A percentile compares a stretch with the other conserved stretches of the same genome.
Evolutionary conservation across 1,140 invertebrate species (phyloP).

Genomic region (Callitettix versicolor): DNA sequence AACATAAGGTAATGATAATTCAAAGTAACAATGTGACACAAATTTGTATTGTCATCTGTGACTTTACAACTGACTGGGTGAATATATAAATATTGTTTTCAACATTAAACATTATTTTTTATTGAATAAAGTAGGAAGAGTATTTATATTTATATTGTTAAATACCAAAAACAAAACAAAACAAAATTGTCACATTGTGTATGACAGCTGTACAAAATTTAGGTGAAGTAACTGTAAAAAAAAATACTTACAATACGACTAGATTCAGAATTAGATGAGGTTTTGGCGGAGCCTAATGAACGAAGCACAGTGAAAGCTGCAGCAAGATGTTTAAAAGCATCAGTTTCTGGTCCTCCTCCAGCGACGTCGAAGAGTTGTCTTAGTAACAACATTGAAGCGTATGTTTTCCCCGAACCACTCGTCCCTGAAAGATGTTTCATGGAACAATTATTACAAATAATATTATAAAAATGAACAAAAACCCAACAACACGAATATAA

Average conservation of each 20-base stretch:
- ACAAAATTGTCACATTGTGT: no score
- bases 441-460: background rate
- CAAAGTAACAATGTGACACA: no score
- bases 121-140: no score
- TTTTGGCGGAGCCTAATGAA: constrained; percentile 83
- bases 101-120: no score
- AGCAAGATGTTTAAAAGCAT: constrained; percentile 91
- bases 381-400: constrained; percentile 82
- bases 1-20: no score
- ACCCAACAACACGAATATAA: background rate
- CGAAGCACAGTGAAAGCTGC: constrained; percentile 88
- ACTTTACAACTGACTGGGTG: no score
- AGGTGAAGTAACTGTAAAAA: no score
- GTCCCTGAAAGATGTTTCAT: constrained; percentile 58
- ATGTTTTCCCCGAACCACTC: constrained; percentile 90
- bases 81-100: no score
- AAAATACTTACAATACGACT: constrained; percentile 85
- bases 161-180: no score
- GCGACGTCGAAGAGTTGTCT: constrained; percentile 86
- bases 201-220: no score
- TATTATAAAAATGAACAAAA: background rate
- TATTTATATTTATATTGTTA: no score
- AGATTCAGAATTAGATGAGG: constrained; percentile 80
- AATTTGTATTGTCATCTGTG: no score
- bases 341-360: constrained; percentile 85